phyloP scores from a whole-genome alignment of 2,797 vertebrate genomes.

The Myiotriccus ornatus region DNA sequence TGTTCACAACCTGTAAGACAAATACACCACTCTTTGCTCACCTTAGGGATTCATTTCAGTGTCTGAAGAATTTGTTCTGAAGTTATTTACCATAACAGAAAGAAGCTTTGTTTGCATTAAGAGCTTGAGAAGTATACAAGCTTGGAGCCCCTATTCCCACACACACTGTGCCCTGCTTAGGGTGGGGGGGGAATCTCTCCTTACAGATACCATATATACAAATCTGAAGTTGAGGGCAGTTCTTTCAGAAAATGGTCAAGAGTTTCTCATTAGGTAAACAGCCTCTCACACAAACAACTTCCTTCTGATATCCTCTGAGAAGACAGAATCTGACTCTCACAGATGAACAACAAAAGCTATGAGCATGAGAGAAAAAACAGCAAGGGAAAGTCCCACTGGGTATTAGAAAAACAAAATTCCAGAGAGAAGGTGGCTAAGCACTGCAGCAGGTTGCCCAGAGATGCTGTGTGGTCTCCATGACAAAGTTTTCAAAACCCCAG shows the following conservation, averaged over 20 bases:
- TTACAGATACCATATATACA: not conserved
- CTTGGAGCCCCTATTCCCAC: not conserved
- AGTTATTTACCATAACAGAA: not conserved
- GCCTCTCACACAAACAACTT: not conserved
- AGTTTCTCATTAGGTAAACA: not conserved
- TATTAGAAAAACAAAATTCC: not conserved
- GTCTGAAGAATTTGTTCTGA: not conserved
- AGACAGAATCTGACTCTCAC: not conserved
- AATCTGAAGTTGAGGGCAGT: not conserved
- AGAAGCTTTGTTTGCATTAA: not conserved
- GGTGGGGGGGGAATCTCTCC: too few relatives aligned
- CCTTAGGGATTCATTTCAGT: not conserved
- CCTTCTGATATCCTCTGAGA: not conserved
- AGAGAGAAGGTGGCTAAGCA: not conserved
- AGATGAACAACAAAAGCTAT: not conserved
- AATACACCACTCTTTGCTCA: not conserved
- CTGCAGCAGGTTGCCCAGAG: not conserved
- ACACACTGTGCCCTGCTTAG: not conserved
- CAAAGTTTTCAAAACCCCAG: not conserved
- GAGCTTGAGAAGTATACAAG: not conserved
- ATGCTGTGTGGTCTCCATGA: not conserved
- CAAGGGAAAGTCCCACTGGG: not conserved
- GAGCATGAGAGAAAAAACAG: not conserved
- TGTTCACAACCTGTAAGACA: not conserved
- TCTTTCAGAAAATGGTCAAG: not conserved